phyloP scores from a whole-genome alignment of 2,797 vertebrate genomes.

The Manis pentadactyla region DNA sequence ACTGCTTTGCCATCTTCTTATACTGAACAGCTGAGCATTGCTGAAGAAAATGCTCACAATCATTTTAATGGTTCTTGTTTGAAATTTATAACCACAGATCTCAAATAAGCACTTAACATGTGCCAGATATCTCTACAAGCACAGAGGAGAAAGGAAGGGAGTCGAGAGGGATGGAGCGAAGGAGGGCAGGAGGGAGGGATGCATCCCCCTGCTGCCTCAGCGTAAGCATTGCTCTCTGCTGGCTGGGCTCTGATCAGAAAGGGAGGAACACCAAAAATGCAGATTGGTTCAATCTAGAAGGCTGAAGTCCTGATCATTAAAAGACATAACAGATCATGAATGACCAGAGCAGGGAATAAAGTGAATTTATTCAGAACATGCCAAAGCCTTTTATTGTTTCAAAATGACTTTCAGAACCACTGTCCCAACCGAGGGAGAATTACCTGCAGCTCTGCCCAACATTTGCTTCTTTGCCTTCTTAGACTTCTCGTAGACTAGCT shows the following conservation, averaged over 20 bases:
- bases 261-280: background rate
- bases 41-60: background rate
- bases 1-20: background rate
- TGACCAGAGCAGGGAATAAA: background rate
- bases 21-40: rapidly evolving
- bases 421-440: background rate
- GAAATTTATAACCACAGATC: background rate
- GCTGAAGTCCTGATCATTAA: background rate
- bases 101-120: background rate
- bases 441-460: background rate
- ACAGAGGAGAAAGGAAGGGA: rapidly evolving
- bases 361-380: background rate
- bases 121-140: background rate
- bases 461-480: background rate
- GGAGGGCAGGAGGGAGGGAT: rapidly evolving
- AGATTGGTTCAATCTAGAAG: background rate
- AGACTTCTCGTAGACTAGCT: background rate
- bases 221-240: too few species aligned
- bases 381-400: background rate
- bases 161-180: rapidly evolving
- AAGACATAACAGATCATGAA: background rate
- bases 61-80: background rate
- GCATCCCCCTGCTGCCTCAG: rapidly evolving
- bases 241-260: background rate
- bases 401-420: background rate